Conservation (phyloP, 1,140 invertebrate species). For the Trichomalopsis sarcophagae region DNA sequence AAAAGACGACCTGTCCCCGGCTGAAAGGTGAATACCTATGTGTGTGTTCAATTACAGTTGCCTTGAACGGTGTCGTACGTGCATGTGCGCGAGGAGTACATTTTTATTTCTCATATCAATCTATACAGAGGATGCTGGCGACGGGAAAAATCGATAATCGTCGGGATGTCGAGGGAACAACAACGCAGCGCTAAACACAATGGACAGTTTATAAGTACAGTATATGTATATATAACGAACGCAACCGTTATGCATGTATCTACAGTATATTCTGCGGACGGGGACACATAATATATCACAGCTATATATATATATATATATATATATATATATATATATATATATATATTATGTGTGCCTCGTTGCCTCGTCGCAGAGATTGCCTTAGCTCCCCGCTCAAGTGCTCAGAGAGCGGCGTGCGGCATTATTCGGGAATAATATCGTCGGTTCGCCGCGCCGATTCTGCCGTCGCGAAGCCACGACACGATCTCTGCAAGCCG, state of each 20-base stretch:
- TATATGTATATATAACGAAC: slow-evolving; percentile 27
- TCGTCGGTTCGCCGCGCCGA: not conserved
- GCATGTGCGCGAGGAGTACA: not conserved
- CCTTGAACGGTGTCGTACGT: too few relatives aligned
- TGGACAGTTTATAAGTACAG: slow-evolving; percentile 1
- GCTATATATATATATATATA: not conserved
- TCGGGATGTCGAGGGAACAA: slow-evolving; percentile 3
- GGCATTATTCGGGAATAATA: not conserved
- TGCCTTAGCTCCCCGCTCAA: not conserved
- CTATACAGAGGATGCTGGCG: not conserved
- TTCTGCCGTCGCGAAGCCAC: not conserved
- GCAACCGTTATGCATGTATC: slow-evolving; percentile 32
- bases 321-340: not conserved
- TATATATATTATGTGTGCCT: not conserved
- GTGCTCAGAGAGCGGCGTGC: not conserved
- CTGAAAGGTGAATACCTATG: too few relatives aligned
- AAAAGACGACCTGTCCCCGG: too few relatives aligned
- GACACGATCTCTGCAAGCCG: not conserved
- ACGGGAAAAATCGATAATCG: not conserved
- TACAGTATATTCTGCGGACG: not conserved
- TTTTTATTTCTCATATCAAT: slow-evolving; percentile 28
- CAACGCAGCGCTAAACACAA: slow-evolving; percentile 29
- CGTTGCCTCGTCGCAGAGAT: not conserved
- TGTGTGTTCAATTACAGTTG: too few relatives aligned
- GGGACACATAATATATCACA: not conserved